Conservation (phyloP, 2,888 invertebrate species). For the Eristalinus aeneus region DNA sequence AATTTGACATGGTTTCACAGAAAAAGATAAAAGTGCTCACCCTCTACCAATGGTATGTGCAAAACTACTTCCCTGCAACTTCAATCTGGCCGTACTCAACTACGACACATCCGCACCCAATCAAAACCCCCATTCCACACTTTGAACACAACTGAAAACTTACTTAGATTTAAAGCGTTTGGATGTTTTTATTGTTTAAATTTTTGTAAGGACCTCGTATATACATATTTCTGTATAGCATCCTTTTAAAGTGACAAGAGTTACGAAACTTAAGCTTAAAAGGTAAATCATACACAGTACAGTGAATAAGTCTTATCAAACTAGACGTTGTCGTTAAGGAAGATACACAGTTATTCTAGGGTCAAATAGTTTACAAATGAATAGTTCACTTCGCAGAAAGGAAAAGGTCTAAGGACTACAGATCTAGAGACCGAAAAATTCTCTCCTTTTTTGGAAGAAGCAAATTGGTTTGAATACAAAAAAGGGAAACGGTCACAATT, state of each 20-base stretch:
- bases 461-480: conserved; percentile 11
- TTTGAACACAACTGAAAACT: not conserved
- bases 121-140: not conserved
- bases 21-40: too few relatives aligned
- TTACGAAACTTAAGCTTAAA: not conserved
- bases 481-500: not conserved
- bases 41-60: too few relatives aligned
- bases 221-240: too few relatives aligned
- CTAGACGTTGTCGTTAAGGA: conserved; percentile 20
- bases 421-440: conserved; percentile 17
- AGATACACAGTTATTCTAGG: conserved; percentile 24
- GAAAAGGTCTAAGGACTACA: not conserved
- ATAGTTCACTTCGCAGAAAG: not conserved
- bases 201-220: not conserved
- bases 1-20: too few relatives aligned
- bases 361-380: conserved; percentile 2
- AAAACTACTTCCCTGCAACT: too few relatives aligned
- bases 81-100: too few relatives aligned
- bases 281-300: not conserved
- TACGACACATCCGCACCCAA: too few relatives aligned
- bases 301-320: conserved; percentile 23
- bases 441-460: conserved; percentile 2
- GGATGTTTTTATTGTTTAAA: not conserved
- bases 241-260: not conserved
- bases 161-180: not conserved